Conservation (phyloP, 2,113 vertebrate species). For the Serilophus lunatus region DNA sequence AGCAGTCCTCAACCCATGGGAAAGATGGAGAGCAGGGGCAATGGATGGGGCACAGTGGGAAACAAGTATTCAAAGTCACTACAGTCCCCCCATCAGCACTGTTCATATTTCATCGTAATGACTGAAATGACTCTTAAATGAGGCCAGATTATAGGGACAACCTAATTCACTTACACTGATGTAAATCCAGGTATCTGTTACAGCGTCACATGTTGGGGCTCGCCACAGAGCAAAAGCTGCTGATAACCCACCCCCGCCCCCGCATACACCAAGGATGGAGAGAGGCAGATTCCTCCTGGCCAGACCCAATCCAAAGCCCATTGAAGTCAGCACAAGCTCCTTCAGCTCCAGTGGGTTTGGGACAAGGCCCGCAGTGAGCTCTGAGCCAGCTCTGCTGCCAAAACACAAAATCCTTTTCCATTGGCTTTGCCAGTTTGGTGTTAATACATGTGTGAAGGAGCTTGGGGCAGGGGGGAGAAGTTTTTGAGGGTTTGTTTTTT, state of each 20-base stretch:
- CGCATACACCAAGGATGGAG: neutral
- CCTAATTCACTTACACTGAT: slow-evolving; percentile 52
- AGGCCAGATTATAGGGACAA: slow-evolving; percentile 29
- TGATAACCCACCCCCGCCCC: neutral
- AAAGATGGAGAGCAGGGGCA: neutral
- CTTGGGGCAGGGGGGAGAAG: neutral
- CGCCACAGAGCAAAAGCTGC: neutral
- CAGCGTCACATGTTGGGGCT: neutral
- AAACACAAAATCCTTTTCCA: slow-evolving; percentile 63
- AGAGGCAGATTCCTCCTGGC: neutral
- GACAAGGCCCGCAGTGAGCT: neutral
- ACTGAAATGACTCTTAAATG: slow-evolving; percentile 29
- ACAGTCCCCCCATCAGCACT: neutral
- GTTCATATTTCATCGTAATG: slow-evolving; percentile 31
- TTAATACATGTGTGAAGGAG: slow-evolving; percentile 59
- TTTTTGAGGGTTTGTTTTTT: neutral
- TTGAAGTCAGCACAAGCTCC: neutral
- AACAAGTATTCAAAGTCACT: neutral
- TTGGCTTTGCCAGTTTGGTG: slow-evolving; percentile 60
- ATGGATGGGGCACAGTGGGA: neutral
- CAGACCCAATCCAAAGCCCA: neutral
- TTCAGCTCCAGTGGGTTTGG: slow-evolving; percentile 57
- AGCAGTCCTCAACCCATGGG: neutral
- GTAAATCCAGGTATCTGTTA: slow-evolving; percentile 54
- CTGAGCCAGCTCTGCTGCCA: slow-evolving; percentile 46